Base-by-base conservation (phyloP, 1,140 invertebrate species). In the Pantala flavescens region DNA sequence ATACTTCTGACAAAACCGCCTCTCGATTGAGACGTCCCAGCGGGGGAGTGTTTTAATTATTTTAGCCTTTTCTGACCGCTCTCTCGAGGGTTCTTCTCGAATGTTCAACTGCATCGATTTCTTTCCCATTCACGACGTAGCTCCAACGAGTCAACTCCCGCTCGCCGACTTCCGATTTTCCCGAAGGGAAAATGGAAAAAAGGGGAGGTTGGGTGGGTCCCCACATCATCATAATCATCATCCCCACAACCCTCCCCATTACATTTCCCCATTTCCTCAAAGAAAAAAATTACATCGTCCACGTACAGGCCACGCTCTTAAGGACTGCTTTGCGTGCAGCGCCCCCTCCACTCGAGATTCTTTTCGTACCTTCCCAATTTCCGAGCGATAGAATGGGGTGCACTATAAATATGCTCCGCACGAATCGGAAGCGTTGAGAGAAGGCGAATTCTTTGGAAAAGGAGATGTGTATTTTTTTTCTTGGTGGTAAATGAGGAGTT, bases 291-390 rank as follows among this genome's bases (percentile, higher is more conserved):
- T 36, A 36, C 9, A 36, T 5, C 28, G 28, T 36, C 28, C 28
- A 36, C 28, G 3, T 36, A 36, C 9, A 2, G 3, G 28, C 28
- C 28, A 9, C 28, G 3, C 28, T 36, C 28, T 63, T 63, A 63
- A 63, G 49, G 49, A 63, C 49, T 63, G 49, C 49, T 63, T 63
- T 63, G 49, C 49, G 49, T 63, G 49, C n/a, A 16, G 14, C 49
- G 12, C 49, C 12, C 49, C 49, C 49, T 14, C 12, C n/a, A 11
- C n/a, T 21, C 5, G 49, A 12, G 49, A 63, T 63, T 21, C 49
- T 19, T 19, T 63, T 63, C 49, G 49, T 63, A 63, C 49, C 49
- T 63, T 63, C 49, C 49, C 49, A 63, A 63, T 63, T 63, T 63
- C 49, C 49, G 49, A 63, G 49, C 5, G 49, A 63, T 3, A 63